Base-by-base conservation (phyloP, 2,888 invertebrate species). In the Mystacides longicornis region DNA sequence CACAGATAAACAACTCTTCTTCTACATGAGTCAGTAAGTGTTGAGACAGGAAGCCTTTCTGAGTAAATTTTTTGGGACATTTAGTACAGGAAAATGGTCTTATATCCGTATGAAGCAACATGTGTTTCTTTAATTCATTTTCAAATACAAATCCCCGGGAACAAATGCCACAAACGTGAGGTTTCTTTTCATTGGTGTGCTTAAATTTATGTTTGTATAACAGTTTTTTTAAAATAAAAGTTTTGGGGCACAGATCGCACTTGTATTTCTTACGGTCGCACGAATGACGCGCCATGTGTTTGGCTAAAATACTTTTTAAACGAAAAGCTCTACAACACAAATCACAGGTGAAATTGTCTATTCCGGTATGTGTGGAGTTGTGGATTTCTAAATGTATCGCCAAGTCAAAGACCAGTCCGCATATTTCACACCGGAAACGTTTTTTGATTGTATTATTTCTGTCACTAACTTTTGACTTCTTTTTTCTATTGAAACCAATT, bases 181-280 rank as follows among this genome's bases (percentile, higher is more conserved):
- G 48, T 23, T 48, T 48, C 2, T 3, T 48, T 48, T 48, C 48
- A 14, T 75, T 66, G 2, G 74, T 66, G 11, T 76, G 75, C 2
- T 74, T 75, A 75, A 75, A 75, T 63, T 75, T 74, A 66, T 76
- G 75, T 62, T 76, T 76, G 0, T 71, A 63, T 0, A 76, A 66
- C 0, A 72, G 66, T 0, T 73, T 74, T 60, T 73, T 73, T 64
- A 66, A 71, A 59, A 72, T 71, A 50, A 75, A 75, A 55, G 70
- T 70, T 63, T 72, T 72, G 9, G 74, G 75, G 63, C 75, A 76
- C 2, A 71, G 72, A 62, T 69, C 68, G 60, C 75, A 76, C 49
- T 67, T 67, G 62, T 71, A 75, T 51, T 75, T 69, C 16, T 23
- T 48, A n/a, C 48, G 48, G n/a, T 21, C 23, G 48, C 23, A 23